phyloP scores from a whole-genome alignment of 2,888 invertebrate genomes.

The Ditula angustiorana region DNA sequence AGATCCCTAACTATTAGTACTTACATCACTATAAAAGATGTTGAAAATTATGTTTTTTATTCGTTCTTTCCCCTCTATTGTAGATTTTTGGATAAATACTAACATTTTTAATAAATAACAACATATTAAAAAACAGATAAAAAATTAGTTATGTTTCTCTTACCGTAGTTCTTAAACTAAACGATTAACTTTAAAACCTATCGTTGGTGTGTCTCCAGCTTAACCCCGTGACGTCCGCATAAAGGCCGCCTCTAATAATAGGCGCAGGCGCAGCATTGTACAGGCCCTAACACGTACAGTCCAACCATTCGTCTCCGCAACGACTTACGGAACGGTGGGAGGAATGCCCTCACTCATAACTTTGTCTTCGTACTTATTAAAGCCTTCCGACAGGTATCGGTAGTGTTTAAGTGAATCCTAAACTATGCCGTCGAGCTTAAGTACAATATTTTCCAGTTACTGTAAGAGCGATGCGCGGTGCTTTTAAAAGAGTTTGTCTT shows the following conservation, averaged over 20 bases:
- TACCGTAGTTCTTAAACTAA: background rate
- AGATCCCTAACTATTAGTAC: no score
- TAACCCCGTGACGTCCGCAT: conserved; percentile 54
- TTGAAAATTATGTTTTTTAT: no score
- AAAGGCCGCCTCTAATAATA: conserved; percentile 74
- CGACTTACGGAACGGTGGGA: conserved; percentile 62
- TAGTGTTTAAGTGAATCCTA: conserved; percentile 8
- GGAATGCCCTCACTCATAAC: conserved; percentile 66
- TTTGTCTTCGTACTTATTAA: conserved; percentile 36
- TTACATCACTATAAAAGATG: no score
- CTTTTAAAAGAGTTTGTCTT: no score
- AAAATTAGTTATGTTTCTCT: background rate
- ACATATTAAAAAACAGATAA: no score
- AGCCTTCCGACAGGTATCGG: conserved; percentile 1
- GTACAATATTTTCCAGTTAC: background rate
- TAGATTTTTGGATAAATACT: no score
- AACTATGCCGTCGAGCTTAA: background rate
- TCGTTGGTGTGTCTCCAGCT: conserved; percentile 43
- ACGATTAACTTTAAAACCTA: background rate
- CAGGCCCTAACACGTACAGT: conserved; percentile 56
- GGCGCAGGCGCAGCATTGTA: conserved; percentile 68
- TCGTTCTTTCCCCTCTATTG: no score
- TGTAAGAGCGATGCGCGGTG: no score
- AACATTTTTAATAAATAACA: no score
- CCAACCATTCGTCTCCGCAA: conserved; percentile 67